Evolutionary conservation across 2,888 invertebrate species (phyloP), one percentile per base, ranked within the genome.

Genomic region (Parnassius smintheus): DNA sequence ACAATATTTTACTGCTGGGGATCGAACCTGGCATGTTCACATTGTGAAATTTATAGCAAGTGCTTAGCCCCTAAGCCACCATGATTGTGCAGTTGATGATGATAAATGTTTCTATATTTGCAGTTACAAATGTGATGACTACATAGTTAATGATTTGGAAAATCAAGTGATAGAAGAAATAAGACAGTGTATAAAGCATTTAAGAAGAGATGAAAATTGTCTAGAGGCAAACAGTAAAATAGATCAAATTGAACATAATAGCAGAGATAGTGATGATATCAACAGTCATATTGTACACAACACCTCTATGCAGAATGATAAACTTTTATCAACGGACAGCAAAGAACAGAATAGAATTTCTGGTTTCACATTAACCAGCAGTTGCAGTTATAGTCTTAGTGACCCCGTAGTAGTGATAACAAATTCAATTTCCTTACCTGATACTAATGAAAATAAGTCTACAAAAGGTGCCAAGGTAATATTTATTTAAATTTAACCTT

Each of bases 51-150:
- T 25, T 25, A 25, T 3, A 25, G 25, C 25, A 25, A 25, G 25
- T 7, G 7, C 3, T 25, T 25, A 25, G 25, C 25, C 2, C 0
- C 25, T 25, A 0, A 25, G 25, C 25, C 7, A 25, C 25, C 25
- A 25, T 25, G 25, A 25, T 3, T 25, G 2, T 25, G 25, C 25
- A 25, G 25, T 25, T 2, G 25, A 25, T 25, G 7, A 18, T 18
- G 18, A 18, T 18, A 18, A 35, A 35, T 35, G 35, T 35, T 35
- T 4, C 35, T 35, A 35, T 35, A 54, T 53, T 92, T 92, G 48
- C 88, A 96, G 96, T 84, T 96, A 96, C 80, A 92, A 93, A 80
- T 96, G 96, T 90, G 96, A 96, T 85, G 96, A 96, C 74, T 96
- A 95, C 91, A 94, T 96, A 59, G 93, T 94, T 71, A 95, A 96